Evolutionary conservation across 2,797 vertebrate genomes (phyloP), one percentile per base, ranked within the genome.

Genomic region (Triplophysa yarkandensis): DNA sequence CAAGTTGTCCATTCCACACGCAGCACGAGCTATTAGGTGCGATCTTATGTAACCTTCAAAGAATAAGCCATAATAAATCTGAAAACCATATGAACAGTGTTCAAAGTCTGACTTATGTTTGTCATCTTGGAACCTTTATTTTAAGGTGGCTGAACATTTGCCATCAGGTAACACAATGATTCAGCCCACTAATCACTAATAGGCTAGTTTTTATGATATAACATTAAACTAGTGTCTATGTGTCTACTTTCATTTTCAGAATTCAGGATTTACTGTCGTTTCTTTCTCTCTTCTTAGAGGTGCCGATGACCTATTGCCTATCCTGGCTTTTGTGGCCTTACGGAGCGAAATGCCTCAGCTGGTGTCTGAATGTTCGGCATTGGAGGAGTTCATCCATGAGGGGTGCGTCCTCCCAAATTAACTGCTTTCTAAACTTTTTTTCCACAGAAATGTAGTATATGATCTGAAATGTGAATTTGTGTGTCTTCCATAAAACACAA

Each of bases 341-440:
- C 93, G 87, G 32, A 94, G 93, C 2, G 91, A 90, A 80, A 89
- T 93, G 83, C 94, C 96, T 14, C 95, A 96, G 89, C 92, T 99
- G 80, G 88, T 96, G 16, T 95, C 96, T 0, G 97, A 99, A 84
- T 99, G 97, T 0, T 92, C 94, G 0, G 96, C 95, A 0, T 76
- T 98, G 86, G 97, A 98, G 85, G 96, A 99, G 83, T 99, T 98
- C 86, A 96, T 95, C 86, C 95, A 98, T 0, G 96, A 99, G 82
- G 95, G 95, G 97, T 98, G 87, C 69, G 94, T 64, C 0, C 82
- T 67, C 30, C 28, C 58, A 3, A 30, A 46, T 16, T 6, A 63
- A 5, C 23, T 23, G 1, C 7, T 6, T 50, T 34, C 21, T 14
- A 21, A 14, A 17, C 63, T 16, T 79, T 76, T 11, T 11, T 39